Evolutionary conservation across 2,797 vertebrate genomes (phyloP).

Genomic region (Monodelphis domestica): DNA sequence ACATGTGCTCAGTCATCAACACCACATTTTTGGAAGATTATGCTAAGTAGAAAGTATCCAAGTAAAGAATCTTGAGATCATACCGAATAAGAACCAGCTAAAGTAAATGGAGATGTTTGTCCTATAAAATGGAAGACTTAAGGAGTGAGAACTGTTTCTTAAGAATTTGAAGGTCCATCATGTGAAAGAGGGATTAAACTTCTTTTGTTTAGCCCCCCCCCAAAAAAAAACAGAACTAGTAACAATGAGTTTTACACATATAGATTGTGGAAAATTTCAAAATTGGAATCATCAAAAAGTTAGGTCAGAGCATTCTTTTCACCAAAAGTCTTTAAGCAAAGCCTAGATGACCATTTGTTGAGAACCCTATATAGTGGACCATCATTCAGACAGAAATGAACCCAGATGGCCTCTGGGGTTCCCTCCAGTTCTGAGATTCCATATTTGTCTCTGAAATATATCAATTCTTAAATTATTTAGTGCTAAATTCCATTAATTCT

Average conservation of each 20-base stretch:
- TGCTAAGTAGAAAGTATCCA: neutral
- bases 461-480: neutral
- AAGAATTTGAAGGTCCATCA: neutral
- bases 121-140: neutral
- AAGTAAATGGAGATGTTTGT: neutral
- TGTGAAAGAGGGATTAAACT: neutral
- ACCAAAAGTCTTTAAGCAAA: neutral
- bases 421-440: neutral
- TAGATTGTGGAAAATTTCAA: neutral
- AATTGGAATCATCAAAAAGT: neutral
- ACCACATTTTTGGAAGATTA: no score
- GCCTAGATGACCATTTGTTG: neutral
- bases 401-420: neutral
- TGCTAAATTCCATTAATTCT: neutral
- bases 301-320: neutral
- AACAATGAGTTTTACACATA: neutral
- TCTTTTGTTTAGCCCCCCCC: neutral
- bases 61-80: neutral
- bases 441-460: neutral
- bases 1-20: no score
- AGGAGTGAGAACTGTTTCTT: neutral
- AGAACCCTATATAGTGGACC: neutral
- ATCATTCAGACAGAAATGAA: neutral
- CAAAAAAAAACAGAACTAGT: neutral
- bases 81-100: neutral